Conservation (phyloP, 2,113 vertebrate genomes). For the Merops nubicus region DNA sequence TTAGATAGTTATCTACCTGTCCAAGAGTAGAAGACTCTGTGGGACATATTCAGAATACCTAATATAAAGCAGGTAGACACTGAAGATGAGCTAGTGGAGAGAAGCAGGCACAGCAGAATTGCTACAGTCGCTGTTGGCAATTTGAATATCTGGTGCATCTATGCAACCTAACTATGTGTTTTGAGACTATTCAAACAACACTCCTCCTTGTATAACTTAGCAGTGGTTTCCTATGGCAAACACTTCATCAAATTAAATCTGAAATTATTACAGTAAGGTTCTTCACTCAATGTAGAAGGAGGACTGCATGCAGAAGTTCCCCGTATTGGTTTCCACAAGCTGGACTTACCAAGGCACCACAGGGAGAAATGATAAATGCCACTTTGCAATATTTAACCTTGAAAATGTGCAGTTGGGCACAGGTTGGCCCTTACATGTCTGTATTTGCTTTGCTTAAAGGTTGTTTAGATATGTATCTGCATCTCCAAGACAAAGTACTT, state of each 20-base stretch:
- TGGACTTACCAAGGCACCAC: not conserved
- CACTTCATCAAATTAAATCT: not conserved
- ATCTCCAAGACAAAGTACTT: constrained; percentile 16
- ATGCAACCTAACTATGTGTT: not conserved
- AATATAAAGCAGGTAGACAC: not conserved
- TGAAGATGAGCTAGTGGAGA: not conserved
- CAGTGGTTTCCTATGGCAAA: not conserved
- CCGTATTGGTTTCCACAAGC: not conserved
- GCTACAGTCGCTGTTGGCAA: not conserved
- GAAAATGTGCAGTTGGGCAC: not conserved
- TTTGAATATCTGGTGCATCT: not conserved
- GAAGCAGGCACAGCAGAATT: not conserved
- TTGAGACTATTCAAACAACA: not conserved
- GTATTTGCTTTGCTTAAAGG: not conserved
- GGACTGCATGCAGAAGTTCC: not conserved
- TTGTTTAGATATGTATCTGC: constrained; percentile 26
- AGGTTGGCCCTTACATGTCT: not conserved
- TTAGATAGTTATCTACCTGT: not conserved
- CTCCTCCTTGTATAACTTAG: not conserved
- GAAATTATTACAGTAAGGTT: not conserved
- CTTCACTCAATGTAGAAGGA: not conserved
- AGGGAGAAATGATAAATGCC: not conserved
- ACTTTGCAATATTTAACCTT: not conserved
- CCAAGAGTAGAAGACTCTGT: not conserved
- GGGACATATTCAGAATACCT: not conserved